A percentile compares a stretch with the other conserved stretches of the same genome.
Evolutionary conservation across 2,797 vertebrate species (phyloP).

Genomic region (Chaetodon trifasciatus): DNA sequence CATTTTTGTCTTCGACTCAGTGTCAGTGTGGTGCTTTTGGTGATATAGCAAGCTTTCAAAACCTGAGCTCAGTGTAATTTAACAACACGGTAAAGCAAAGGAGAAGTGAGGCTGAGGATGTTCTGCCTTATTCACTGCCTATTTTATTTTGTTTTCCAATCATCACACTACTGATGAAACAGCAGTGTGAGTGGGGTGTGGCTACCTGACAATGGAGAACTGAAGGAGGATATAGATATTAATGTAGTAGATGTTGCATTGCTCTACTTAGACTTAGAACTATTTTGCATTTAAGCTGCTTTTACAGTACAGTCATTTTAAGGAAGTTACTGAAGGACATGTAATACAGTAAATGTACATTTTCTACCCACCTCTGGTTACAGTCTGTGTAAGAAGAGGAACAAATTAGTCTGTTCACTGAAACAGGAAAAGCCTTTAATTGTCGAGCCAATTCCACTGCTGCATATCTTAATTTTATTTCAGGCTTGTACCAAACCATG

Average conservation of each 20-base stretch:
- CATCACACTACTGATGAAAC: neutral
- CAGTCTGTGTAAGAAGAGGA: neutral
- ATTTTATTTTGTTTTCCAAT: neutral
- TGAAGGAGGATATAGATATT: neutral
- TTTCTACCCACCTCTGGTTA: neutral
- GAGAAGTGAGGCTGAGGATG: neutral
- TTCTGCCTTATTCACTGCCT: neutral
- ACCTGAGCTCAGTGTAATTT: neutral
- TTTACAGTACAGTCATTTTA: neutral
- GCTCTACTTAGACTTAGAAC: too few species aligned
- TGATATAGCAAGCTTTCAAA: neutral
- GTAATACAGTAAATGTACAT: neutral
- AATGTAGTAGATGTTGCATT: neutral
- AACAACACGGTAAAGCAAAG: neutral
- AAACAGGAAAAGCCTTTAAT: conserved; percentile 2
- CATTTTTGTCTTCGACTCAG: neutral
- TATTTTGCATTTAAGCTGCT: neutral
- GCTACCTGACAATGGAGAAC: neutral
- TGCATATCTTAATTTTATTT: conserved; percentile 15
- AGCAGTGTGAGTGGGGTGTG: neutral
- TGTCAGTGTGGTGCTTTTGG: neutral
- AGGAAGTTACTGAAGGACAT: neutral
- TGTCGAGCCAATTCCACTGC: neutral
- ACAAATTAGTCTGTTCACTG: neutral
- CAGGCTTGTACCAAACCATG: neutral